These are phyloP conservation scores for Drosophila ananassae DNA, from an alignment of 1,140 invertebrate genomes.

Conservation along the genomic window DNA sequence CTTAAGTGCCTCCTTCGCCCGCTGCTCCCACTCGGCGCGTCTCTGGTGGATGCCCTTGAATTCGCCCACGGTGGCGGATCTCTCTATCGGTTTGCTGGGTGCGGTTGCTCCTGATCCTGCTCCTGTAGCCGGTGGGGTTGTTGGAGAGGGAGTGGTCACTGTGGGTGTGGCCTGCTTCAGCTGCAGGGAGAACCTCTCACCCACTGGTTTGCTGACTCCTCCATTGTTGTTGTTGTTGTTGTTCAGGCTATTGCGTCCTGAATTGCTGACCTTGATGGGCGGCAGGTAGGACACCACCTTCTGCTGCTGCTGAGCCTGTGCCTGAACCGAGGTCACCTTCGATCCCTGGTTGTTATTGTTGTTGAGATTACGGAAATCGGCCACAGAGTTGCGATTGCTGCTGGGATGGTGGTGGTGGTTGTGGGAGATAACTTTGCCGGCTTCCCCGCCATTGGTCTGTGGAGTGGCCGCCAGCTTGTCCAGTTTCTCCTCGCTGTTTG, in stretches of 20 bases:
- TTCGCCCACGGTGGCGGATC: slow-evolving; percentile 81
- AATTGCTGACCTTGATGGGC: slow-evolving; percentile 65
- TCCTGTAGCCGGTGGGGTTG: slow-evolving; percentile 17
- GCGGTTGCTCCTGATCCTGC: slow-evolving; percentile 10
- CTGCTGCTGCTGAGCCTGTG: slow-evolving; percentile 18
- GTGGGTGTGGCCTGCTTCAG: slow-evolving; percentile 34
- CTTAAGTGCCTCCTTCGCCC: slow-evolving; percentile 87
- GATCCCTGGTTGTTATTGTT: slow-evolving; percentile 43
- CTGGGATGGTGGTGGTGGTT: slow-evolving; percentile 13
- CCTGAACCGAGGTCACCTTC: slow-evolving; percentile 28
- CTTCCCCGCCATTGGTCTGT: slow-evolving; percentile 20
- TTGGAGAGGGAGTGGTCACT: slow-evolving; percentile 23
- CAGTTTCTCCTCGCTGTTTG: slow-evolving; percentile 77
- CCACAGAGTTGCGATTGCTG: slow-evolving; percentile 74
- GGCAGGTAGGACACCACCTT: slow-evolving; percentile 57
- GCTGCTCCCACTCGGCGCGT: slow-evolving; percentile 89
- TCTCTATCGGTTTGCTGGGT: slow-evolving; percentile 65
- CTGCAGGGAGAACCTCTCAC: slow-evolving; percentile 53
- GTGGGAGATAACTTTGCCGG: slow-evolving; percentile 3
- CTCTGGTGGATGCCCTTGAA: slow-evolving; percentile 90
- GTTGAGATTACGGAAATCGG: slow-evolving; percentile 78
- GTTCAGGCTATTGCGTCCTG: slow-evolving; percentile 39
- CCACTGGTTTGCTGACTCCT: slow-evolving; percentile 26
- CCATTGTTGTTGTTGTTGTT: slow-evolving; percentile 19
- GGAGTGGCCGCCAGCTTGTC: slow-evolving; percentile 59